Base-by-base conservation (phyloP, 2,797 vertebrate genomes). In the Coluber constrictor region DNA sequence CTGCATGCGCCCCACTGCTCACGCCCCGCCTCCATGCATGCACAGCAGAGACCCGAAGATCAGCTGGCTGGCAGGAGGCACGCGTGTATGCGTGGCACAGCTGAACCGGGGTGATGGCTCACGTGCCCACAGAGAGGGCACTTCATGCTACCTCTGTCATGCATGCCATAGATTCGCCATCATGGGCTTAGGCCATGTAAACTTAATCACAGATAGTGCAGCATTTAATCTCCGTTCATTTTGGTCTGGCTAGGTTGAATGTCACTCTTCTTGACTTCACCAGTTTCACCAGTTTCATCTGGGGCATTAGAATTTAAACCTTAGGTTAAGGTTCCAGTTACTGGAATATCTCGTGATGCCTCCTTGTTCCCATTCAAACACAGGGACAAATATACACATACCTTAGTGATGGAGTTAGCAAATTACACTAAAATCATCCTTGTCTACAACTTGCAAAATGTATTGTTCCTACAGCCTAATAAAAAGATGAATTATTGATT, bases 161-260 rank as follows among this genome's bases (percentile, higher is more conserved):
- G 1, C 51, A 10, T 54, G 51, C 51, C 51, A 54, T 54, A 54
- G 9, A 9, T 54, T 54, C 6, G 51, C 1, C 51, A 54, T 54
- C 51, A 54, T 1, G 9, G 51, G 90, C 91, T 87, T 88, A n/a
- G 79, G 47, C 1, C 61, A 90, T 37, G 89, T 66, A 70, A 93
- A 89, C 15, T 79, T 93, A 92, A 79, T 90, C 47, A 27, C 66
- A 92, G 57, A 89, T 94, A 86, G 23, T 66, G 32, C 95, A 87
- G 5, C 93, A 87, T 92, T 94, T 91, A 94, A 94, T 96, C 95
- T 93, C 43, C 90, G 92, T 94, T 90, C n/a, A 57, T 93, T 92
- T 92, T 83, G 91, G 91, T 70, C 51, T 92, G 94, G 90, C 60
- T 94, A 86, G 29, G 87, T 7, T 15, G 60, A 93, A 91, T 90